These are phyloP conservation scores for Crotalus tigris DNA, from an alignment of 2,113 vertebrate genomes.

Conservation along the genomic window DNA sequence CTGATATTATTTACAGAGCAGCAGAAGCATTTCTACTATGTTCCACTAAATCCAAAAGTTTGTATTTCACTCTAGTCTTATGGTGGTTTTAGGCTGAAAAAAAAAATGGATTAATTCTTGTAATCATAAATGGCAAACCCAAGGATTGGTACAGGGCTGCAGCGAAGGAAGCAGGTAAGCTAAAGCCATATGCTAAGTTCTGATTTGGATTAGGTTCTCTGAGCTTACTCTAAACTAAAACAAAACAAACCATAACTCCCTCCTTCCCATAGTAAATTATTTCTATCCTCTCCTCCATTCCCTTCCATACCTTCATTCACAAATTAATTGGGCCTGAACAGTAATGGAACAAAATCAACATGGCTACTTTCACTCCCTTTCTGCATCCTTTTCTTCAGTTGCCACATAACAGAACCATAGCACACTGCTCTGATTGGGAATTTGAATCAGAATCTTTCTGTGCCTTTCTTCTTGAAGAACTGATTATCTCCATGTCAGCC, in stretches of 20 bases:
- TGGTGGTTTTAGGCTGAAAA: neutral
- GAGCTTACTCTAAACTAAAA: neutral
- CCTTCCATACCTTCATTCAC: too few relatives aligned
- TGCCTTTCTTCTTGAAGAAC: too few relatives aligned
- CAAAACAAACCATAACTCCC: neutral
- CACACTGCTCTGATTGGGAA: too few relatives aligned
- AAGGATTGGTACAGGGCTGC: neutral
- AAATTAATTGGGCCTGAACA: too few relatives aligned
- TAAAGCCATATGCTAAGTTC: neutral
- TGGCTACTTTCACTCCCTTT: too few relatives aligned
- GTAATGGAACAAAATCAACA: too few relatives aligned
- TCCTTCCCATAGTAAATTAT: too few relatives aligned
- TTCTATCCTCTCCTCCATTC: too few relatives aligned
- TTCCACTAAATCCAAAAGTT: neutral
- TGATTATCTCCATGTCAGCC: too few relatives aligned
- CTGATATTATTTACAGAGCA: neutral
- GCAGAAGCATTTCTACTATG: neutral
- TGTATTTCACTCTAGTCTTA: neutral
- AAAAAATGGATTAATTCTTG: neutral
- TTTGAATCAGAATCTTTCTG: too few relatives aligned
- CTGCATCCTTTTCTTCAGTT: too few relatives aligned
- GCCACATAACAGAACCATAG: too few relatives aligned
- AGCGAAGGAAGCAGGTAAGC: neutral
- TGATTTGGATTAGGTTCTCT: neutral
- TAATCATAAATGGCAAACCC: neutral